These are phyloP conservation scores for Chrysolina oricalcia DNA, from an alignment of 2,888 invertebrate genomes.

Conservation along the genomic window DNA sequence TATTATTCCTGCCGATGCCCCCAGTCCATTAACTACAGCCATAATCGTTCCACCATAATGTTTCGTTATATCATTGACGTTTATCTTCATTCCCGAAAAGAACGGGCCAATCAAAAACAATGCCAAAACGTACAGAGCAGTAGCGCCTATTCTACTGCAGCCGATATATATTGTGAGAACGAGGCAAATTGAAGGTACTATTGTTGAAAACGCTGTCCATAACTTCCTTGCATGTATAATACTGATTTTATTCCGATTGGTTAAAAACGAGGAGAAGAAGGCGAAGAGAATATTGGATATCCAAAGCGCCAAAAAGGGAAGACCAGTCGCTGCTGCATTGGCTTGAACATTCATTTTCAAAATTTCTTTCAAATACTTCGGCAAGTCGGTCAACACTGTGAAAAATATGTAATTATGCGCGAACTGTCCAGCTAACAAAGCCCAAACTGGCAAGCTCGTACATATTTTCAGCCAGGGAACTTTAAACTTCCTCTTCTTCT, in stretches of 20 bases:
- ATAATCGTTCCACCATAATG: slow-evolving; percentile 45
- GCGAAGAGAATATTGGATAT: slow-evolving; percentile 76
- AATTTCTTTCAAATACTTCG: slow-evolving; percentile 79
- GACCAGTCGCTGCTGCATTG: slow-evolving; percentile 75
- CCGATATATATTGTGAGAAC: slow-evolving; percentile 35
- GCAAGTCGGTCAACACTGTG: slow-evolving; percentile 79
- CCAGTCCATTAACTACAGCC: slow-evolving; percentile 43
- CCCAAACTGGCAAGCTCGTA: slow-evolving; percentile 45
- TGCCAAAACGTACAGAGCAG: slow-evolving; percentile 8
- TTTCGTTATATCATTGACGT: slow-evolving; percentile 44
- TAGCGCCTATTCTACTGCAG: slow-evolving; percentile 32
- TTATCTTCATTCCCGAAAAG: slow-evolving; percentile 47
- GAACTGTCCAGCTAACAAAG: slow-evolving; percentile 78
- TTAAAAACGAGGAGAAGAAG: slow-evolving; percentile 78
- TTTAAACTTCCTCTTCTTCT: slow-evolving; percentile 26
- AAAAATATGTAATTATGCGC: slow-evolving; percentile 80
- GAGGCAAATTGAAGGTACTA: slow-evolving; percentile 30
- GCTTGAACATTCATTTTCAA: slow-evolving; percentile 77
- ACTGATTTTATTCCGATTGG: slow-evolving; percentile 74
- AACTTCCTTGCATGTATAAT: slow-evolving; percentile 74
- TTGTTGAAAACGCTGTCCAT: slow-evolving; percentile 32
- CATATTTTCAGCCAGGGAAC: slow-evolving; percentile 42
- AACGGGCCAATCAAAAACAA: slow-evolving; percentile 39
- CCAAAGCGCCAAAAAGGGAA: slow-evolving; percentile 80
- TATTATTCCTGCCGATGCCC: slow-evolving; percentile 39